These are phyloP conservation scores for Indicator indicator DNA, from an alignment of 2,113 vertebrate species.

Conservation along the genomic window DNA sequence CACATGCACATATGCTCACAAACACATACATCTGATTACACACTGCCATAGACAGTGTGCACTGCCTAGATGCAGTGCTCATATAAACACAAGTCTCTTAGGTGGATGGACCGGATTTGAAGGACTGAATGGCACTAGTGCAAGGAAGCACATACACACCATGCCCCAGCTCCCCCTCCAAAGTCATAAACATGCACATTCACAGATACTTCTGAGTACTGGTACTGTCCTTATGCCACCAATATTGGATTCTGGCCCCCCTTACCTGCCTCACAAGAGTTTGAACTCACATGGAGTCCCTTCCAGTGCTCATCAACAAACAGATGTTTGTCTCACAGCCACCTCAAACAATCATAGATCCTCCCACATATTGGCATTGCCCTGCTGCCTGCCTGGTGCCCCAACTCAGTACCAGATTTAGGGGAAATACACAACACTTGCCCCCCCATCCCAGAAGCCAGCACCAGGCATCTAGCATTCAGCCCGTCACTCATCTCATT, in stretches of 20 bases:
- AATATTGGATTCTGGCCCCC: too few relatives aligned
- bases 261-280: not conserved
- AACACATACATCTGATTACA: not conserved
- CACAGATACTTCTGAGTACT: rapidly evolving
- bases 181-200: not conserved
- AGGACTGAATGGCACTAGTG: not conserved
- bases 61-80: not conserved
- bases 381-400: rapidly evolving
- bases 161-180: not conserved
- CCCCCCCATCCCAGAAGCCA: not conserved
- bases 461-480: not conserved
- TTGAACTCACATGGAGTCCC: not conserved
- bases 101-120: not conserved
- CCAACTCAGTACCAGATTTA: too few relatives aligned
- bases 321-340: not conserved
- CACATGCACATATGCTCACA: rapidly evolving
- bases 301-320: not conserved
- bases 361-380: not conserved
- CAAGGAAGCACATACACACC: rapidly evolving
- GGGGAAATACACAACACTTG: too few relatives aligned
- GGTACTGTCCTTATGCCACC: not conserved
- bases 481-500: rapidly evolving
- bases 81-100: not conserved
- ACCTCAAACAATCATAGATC: not conserved
- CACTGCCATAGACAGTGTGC: not conserved